Evolutionary conservation across 2,888 invertebrate species (phyloP), one percentile per base, ranked within the genome.

Genomic region (Spodoptera littoralis): DNA sequence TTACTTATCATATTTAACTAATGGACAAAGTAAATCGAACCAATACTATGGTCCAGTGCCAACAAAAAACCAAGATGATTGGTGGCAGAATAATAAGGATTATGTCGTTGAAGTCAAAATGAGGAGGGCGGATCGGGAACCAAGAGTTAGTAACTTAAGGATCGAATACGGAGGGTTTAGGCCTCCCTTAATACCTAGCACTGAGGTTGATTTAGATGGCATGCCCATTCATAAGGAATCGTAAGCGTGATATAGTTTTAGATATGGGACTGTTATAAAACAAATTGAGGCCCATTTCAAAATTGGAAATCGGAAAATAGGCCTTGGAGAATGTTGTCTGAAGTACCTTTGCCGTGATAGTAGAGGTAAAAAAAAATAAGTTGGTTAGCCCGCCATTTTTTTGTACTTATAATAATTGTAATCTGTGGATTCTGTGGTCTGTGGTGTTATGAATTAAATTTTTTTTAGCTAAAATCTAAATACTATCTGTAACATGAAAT

Each of bases 101-200:
- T 79, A 78, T 13, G 45, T 77, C 0, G 90, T 95, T 0, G 95
- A 95, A 22, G 89, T 94, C 36, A 95, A 95, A 56, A 83, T 94
- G 30, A 90, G 95, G 58, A 92, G 95, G 49, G 85, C 96, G 24
- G 96, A 96, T 18, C 95, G 96, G 61, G 96, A 96, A 70, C 90
- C 92, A 0, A 92, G 89, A 66, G 70, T 90, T 0, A 83, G 83
- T 0, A 90, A 88, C 42, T 92, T 97, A 0, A 96, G 96, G 79
- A 95, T 98, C 82, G 98, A 98, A 75, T 98, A 98, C 77, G 96
- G 97, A 3, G 97, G 97, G 0, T 98, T 98, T 77, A 97, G 97
- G 80, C 98, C 98, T 0, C 98, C 98, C 0, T 87, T 98, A 77
- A 95, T 97, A 67, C 98, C 98, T 0, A 98, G 98, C 0, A 95